Percentiles rank a stretch among this genome's conserved stretches.
phyloP scores from a whole-genome alignment of 2,797 vertebrate species.

The Limosa lapponica region DNA sequence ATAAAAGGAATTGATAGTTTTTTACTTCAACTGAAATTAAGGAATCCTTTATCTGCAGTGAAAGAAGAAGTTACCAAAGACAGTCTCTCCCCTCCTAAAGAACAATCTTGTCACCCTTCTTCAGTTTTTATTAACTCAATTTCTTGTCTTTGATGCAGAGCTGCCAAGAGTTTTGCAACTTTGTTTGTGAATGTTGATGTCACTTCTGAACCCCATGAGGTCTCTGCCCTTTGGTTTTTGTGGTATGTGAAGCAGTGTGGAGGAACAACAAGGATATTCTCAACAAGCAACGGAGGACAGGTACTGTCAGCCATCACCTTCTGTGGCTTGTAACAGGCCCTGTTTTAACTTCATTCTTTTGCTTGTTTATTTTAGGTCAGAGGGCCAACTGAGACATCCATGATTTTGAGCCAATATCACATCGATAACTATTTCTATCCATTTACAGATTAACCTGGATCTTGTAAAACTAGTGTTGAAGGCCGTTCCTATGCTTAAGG shows the following conservation, averaged over 20 bases:
- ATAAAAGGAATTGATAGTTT: not conserved
- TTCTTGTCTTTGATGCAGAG: constrained; percentile 68
- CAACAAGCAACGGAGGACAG: constrained; percentile 94
- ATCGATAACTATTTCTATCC: not conserved
- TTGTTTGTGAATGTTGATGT: constrained; percentile 95
- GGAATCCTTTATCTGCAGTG: not conserved
- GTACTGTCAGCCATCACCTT: constrained; percentile 66
- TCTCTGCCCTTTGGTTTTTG: constrained; percentile 97
- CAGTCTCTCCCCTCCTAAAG: not conserved
- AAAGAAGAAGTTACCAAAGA: not conserved
- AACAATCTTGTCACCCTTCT: not conserved
- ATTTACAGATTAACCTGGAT: not conserved
- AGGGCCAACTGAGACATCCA: not conserved
- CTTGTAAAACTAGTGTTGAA: not conserved
- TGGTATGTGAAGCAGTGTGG: constrained; percentile 98
- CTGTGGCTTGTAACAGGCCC: not conserved
- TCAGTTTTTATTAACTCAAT: not conserved
- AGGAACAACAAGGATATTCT: constrained; percentile 92
- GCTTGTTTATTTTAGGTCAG: not conserved
- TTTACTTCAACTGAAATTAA: not conserved
- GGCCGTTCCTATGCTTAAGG: not conserved
- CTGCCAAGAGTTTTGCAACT: constrained; percentile 84
- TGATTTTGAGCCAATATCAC: not conserved
- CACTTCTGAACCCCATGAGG: constrained; percentile 93
- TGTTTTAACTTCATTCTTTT: not conserved